Base-by-base conservation (phyloP, 2,113 vertebrate species). In the Genyomyrus donnyi region DNA sequence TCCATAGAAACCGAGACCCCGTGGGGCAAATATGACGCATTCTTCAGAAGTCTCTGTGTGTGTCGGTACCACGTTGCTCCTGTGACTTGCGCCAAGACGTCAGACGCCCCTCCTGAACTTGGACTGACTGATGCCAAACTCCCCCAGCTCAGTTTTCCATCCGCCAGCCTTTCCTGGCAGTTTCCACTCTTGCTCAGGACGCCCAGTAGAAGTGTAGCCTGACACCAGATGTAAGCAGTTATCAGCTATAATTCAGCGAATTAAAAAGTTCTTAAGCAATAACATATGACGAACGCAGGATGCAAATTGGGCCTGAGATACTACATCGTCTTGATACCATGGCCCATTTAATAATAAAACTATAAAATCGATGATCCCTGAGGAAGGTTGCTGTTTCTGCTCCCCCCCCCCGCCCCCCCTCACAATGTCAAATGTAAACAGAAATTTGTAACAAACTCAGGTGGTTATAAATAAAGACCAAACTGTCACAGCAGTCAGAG, bases 241-340 rank as follows among this genome's bases (percentile, higher is more conserved):
- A 85, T 85, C 83, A 85, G 83, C 39, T 85, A 85, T 85, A 85
- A 85, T 80, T 80, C 35, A 42, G 35, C 19, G 74, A 42, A 39
- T 80, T 80, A 42, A 17, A 80, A 42, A 80, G 35, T 2, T 6
- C 35, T 80, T 80, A 39, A 42, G 74, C 45, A 85, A 85, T 17
- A 45, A 48, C 17, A 85, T 10, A 39, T 85, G 27, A 31, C 27
- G 4, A 77, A 39, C 17, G 27, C 35, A 80, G 19, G 84, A 49
- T 27, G 48, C 24, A 48, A 50, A 13, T 11, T 86, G 48, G 17
- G 27, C 3, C 48, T 48, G 45, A 86, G 84, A 24, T 13, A n/a
- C 5, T 86, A 3, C 45, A 4, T 19, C 39, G 5, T 31, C n/a
- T 27, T 31, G 3, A 31, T 70, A 70, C 10, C 31, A 27, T 15